Conservation (phyloP, 1,140 invertebrate genomes). For the Centruroides sculpturatus region DNA sequence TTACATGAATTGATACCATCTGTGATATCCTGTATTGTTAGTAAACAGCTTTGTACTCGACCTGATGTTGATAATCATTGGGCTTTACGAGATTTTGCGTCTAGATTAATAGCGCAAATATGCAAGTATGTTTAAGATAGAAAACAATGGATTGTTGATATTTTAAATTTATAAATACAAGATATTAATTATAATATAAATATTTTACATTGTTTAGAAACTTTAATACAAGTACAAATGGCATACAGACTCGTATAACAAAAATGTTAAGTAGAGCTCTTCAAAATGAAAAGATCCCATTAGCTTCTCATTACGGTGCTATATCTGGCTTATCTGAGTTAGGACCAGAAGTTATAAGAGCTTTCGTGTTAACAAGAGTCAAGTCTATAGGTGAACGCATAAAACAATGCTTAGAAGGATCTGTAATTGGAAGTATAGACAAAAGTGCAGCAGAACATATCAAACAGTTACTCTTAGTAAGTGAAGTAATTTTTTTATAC, state of each 20-base stretch:
- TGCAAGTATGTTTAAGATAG: constrained; percentile 44
- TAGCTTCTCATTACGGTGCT: constrained; percentile 86
- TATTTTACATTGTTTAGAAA: constrained; percentile 35
- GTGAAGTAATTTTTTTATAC: constrained; percentile 12
- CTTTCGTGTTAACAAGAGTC: constrained; percentile 79
- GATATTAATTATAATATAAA: background rate
- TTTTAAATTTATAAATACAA: too few species aligned
- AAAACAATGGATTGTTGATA: too few species aligned
- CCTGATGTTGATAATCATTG: constrained; percentile 98
- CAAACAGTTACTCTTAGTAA: constrained; percentile 64
- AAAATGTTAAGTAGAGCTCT: constrained; percentile 59
- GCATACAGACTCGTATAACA: constrained; percentile 85
- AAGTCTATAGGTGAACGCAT: constrained; percentile 70
- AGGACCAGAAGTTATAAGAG: constrained; percentile 52
- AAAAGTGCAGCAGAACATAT: constrained; percentile 88
- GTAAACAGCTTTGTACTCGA: constrained; percentile 82
- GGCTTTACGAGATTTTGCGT: constrained; percentile 93
- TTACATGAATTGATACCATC: constrained; percentile 94
- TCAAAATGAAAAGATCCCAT: constrained; percentile 63
- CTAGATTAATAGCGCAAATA: constrained; percentile 83
- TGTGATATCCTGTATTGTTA: constrained; percentile 92
- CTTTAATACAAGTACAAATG: constrained; percentile 92
- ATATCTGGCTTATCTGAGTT: constrained; percentile 71
- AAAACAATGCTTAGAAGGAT: constrained; percentile 52
- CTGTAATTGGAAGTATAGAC: constrained; percentile 49